Conservation (phyloP, 2,888 invertebrate species). For the Agrenia bidenticulata region DNA sequence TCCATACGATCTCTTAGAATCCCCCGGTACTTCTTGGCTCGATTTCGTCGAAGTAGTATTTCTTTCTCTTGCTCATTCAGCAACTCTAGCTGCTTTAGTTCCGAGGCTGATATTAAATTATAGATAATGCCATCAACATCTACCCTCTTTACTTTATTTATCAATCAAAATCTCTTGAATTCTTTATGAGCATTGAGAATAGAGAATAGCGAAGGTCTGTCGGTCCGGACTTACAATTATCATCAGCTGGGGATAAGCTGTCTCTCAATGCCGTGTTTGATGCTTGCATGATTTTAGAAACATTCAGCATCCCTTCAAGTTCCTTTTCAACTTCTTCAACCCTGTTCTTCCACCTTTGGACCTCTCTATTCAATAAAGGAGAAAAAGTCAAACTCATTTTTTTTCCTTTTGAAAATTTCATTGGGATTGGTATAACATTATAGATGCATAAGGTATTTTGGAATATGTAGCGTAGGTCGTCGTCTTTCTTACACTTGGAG, state of each 20-base stretch:
- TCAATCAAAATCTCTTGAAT: no score
- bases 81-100: slow-evolving; percentile 17
- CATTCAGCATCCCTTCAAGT: slow-evolving; percentile 32
- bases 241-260: slow-evolving; percentile 29
- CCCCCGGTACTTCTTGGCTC: slow-evolving; percentile 19
- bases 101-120: slow-evolving; percentile 22
- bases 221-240: slow-evolving; percentile 35
- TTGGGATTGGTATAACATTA: no score
- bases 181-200: no score
- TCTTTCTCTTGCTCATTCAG: slow-evolving; percentile 28
- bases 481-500: slow-evolving; percentile 34
- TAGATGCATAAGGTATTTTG: no score
- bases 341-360: slow-evolving; percentile 29
- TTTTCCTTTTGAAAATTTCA: no score
- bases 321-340: slow-evolving; percentile 31
- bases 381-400: no score
- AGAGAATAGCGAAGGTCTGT: no score
- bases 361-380: slow-evolving; percentile 30
- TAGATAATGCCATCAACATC: no score
- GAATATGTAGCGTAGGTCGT: no score
- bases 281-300: slow-evolving; percentile 23
- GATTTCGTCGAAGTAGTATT: slow-evolving; percentile 27
- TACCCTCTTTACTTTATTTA: no score
- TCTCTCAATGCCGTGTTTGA: slow-evolving; percentile 32
- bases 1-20: slow-evolving; percentile 24